phyloP scores from a whole-genome alignment of 2,888 invertebrate species.

The Aphodius granarius region DNA sequence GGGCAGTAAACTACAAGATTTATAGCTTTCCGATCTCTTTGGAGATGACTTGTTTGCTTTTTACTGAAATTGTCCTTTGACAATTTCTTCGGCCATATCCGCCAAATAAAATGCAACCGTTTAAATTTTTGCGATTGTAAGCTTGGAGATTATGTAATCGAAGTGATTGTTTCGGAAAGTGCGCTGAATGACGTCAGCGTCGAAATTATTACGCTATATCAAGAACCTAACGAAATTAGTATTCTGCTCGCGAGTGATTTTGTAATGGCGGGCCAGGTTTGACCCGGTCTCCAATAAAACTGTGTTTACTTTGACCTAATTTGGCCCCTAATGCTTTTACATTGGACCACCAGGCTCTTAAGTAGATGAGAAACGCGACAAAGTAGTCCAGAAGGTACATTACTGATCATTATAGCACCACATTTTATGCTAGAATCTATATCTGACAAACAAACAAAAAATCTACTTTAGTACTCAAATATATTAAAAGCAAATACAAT shows the following conservation, averaged over 20 bases:
- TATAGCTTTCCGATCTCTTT: background rate
- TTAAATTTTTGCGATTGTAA: background rate
- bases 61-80: background rate
- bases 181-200: background rate
- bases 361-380: background rate
- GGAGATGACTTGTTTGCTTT: background rate
- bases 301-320: background rate
- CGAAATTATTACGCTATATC: background rate
- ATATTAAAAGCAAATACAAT: too few relatives aligned
- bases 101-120: background rate
- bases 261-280: background rate
- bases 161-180: background rate
- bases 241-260: background rate
- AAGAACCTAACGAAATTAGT: background rate
- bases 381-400: background rate
- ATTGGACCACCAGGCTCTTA: background rate
- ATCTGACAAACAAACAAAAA: too few relatives aligned
- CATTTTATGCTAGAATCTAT: too few relatives aligned
- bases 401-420: background rate
- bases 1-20: too few relatives aligned
- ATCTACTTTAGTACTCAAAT: too few relatives aligned
- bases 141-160: background rate
- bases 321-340: background rate
- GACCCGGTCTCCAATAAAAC: background rate
- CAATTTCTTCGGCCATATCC: background rate